A percentile compares a stretch with the other conserved stretches of the same genome.
These are phyloP conservation scores for Ashinkailepas kermadecensis DNA, from an alignment of 2,888 invertebrate species.

Conservation along the genomic window DNA sequence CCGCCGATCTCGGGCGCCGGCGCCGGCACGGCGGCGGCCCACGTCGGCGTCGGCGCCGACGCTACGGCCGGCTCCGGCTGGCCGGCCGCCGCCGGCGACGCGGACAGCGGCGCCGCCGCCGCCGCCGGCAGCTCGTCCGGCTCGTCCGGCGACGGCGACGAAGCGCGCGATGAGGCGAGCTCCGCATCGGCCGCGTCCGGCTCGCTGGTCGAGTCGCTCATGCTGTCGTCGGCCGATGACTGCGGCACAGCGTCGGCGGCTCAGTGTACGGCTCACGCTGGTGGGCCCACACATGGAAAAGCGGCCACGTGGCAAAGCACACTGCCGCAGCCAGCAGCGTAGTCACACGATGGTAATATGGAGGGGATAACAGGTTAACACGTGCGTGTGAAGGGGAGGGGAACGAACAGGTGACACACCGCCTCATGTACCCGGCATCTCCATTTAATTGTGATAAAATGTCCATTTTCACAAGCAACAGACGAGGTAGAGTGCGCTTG, in stretches of 20 bases:
- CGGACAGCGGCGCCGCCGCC: not conserved
- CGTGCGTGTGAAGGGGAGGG: too few species aligned
- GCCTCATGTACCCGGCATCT: too few species aligned
- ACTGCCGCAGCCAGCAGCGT: too few species aligned
- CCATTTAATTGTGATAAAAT: too few species aligned
- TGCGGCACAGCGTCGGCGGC: not conserved
- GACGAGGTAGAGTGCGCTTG: too few species aligned
- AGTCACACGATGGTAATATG: too few species aligned
- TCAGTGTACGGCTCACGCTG: not conserved
- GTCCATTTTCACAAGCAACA: too few species aligned
- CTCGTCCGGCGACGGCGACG: not conserved
- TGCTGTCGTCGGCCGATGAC: not conserved
- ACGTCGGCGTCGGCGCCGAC: not conserved
- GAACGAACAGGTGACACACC: too few species aligned
- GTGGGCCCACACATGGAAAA: too few species aligned
- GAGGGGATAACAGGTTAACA: too few species aligned
- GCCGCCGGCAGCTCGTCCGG: not conserved
- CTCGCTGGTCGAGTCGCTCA: conserved; percentile 8
- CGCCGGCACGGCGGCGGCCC: not conserved
- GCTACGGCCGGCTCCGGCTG: conserved; percentile 5
- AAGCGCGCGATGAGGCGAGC: not conserved
- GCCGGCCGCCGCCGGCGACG: not conserved
- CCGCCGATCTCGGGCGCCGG: not conserved
- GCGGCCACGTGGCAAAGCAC: too few species aligned
- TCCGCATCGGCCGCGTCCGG: not conserved